Conservation (phyloP, 1,140 invertebrate genomes). For the Nephila pilipes region DNA sequence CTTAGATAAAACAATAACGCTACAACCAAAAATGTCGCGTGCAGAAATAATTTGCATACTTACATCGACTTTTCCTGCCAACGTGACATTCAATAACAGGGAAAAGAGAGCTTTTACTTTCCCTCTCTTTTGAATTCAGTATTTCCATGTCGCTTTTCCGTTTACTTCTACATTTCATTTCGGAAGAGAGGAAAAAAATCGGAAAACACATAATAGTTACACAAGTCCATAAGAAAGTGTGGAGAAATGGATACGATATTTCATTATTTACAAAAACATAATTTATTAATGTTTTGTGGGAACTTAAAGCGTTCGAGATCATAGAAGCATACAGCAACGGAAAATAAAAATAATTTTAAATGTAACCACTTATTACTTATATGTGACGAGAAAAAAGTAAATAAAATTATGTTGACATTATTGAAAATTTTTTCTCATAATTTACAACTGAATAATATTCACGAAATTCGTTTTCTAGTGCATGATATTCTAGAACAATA, state of each 20-base stretch:
- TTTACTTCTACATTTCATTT: conserved; percentile 34
- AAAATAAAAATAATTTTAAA: no score
- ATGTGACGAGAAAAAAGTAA: no score
- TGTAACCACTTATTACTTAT: no score
- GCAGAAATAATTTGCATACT: conserved; percentile 50
- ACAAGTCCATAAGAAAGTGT: background rate
- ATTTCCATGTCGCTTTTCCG: conserved; percentile 11
- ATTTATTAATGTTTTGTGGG: background rate
- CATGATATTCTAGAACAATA: no score
- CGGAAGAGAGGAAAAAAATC: background rate
- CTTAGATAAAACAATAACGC: conserved; percentile 43
- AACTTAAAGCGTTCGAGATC: background rate
- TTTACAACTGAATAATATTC: no score
- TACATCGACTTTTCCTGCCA: conserved; percentile 26
- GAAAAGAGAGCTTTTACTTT: background rate
- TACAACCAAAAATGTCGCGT: conserved; percentile 44
- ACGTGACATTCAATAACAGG: conserved; percentile 35
- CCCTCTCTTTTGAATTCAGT: background rate
- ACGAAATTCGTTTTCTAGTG: no score
- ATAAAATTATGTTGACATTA: no score
- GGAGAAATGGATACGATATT: no score
- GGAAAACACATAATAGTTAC: conserved; percentile 10
- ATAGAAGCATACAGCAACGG: background rate
- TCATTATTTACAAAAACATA: background rate
- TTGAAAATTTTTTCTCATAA: no score